Conservation (phyloP, 2,888 invertebrate genomes). For the Bedellia somnulentella region DNA sequence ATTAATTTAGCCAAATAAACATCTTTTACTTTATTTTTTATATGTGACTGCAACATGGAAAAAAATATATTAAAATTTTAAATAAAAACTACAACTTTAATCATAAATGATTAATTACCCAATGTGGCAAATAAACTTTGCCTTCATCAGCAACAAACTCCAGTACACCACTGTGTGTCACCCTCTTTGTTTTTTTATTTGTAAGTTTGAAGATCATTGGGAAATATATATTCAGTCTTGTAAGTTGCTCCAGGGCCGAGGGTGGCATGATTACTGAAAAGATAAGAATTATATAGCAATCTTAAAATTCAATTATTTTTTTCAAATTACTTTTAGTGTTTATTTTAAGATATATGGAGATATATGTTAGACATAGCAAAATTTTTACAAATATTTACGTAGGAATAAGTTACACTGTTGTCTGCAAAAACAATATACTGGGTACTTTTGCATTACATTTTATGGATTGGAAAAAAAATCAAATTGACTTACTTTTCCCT, state of each 20-base stretch:
- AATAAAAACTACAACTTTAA: too few relatives aligned
- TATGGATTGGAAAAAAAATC: neutral
- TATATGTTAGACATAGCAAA: too few relatives aligned
- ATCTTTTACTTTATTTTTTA: too few relatives aligned
- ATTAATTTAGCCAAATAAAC: too few relatives aligned
- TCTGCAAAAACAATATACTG: too few relatives aligned
- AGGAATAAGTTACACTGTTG: too few relatives aligned
- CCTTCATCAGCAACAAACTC: conserved; percentile 99
- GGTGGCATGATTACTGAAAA: conserved; percentile 96
- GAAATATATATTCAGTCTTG: conserved; percentile 92
- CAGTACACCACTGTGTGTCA: conserved; percentile 93
- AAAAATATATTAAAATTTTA: too few relatives aligned
- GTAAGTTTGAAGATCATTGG: conserved; percentile 98
- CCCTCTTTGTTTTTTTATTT: conserved; percentile 80
- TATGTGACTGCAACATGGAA: too few relatives aligned
- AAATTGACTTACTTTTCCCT: conserved; percentile 80
- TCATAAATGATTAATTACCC: conserved; percentile 82
- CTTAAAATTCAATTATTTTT: neutral
- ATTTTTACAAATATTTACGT: too few relatives aligned
- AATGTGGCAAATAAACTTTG: conserved; percentile 95
- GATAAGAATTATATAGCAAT: conserved; percentile 6
- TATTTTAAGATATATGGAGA: too few relatives aligned
- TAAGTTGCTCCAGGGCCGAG: conserved; percentile 90
- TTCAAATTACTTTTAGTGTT: neutral
- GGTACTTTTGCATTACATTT: too few relatives aligned